phyloP scores from a whole-genome alignment of 2,888 invertebrate genomes.

The Lasioglossum villosulum region DNA sequence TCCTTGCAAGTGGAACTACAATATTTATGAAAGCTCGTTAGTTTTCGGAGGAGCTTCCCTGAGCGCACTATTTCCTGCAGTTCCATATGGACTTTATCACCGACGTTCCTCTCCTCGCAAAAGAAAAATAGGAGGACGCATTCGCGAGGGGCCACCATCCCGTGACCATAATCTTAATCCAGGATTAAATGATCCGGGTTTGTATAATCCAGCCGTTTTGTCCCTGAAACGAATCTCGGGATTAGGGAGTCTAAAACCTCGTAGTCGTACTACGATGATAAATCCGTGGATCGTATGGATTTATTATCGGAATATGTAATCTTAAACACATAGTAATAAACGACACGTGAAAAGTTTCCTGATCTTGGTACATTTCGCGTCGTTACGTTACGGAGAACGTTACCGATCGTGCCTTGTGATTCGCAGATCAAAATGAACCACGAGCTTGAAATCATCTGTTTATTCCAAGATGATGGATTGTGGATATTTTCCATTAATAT shows the following conservation, averaged over 20 bases:
- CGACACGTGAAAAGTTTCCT: conserved; percentile 45
- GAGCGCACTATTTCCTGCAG: conserved; percentile 30
- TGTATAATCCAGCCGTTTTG: conserved; percentile 74
- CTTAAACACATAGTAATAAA: conserved; percentile 57
- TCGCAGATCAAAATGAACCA: neutral
- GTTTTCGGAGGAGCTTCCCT: conserved; percentile 25
- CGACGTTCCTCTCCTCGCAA: conserved; percentile 30
- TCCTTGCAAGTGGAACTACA: neutral
- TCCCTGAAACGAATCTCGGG: conserved; percentile 70
- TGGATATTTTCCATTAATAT: neutral
- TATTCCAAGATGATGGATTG: neutral
- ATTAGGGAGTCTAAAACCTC: conserved; percentile 71
- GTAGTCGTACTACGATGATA: conserved; percentile 61
- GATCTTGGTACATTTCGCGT: neutral
- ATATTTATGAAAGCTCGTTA: conserved; percentile 42
- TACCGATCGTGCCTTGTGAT: conserved; percentile 22
- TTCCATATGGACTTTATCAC: conserved; percentile 55
- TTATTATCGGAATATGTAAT: conserved; percentile 62
- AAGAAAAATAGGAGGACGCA: conserved; percentile 65
- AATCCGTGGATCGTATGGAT: conserved; percentile 67
- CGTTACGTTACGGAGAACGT: neutral
- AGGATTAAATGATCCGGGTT: conserved; percentile 70
- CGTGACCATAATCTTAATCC: conserved; percentile 73
- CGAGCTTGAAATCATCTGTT: neutral
- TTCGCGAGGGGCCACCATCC: conserved; percentile 53